Base-by-base conservation (phyloP, 64 coral and sea anemone species). In the Acropora yongei region DNA sequence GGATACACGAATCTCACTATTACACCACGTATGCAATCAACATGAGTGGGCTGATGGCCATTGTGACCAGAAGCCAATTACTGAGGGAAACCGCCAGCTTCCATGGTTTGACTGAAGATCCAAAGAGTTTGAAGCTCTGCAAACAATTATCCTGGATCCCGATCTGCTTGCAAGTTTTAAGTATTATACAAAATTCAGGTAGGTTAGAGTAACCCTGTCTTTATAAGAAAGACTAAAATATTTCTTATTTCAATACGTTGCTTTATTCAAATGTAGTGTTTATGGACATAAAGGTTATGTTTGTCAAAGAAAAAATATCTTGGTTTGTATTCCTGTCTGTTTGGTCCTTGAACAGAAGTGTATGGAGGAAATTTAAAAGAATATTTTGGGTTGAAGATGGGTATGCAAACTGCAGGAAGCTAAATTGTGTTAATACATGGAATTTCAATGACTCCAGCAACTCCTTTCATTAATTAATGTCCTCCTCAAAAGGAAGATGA, bases 21-120 rank as follows among this genome's bases (percentile, higher is more conserved):
- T 92, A 7, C 68, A 92, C 80, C 90, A 92, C 77, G 90, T 92
- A 19, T 92, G 90, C 80, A 86, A 86, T 67, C 67, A 83, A 18
- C 83, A 86, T 71, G 83, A 86, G 50, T 86, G 82, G 53, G 43
- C 51, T n/a, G 63, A 45, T 58, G 82, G 89, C 40, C 55, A 84
- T n/a, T 91, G 89, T 45, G 39, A 83, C 63, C 89, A 91, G 8
- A 79, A 83, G 2, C 0, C 20, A 18, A 68, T 80, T 44, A 47
- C 66, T 55, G 47, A 74, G 11, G 40, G 73, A 40, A 58, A 78
- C 12, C 89, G 84, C n/a, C 78, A 83, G 17, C 42, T 78, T 41
- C 72, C 45, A 8, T 89, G 72, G 74, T 76, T 78, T 57, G 72
- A 89, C 8, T 19, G 82, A n/a, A 60, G 58, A 47, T 53, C 50